Evolutionary conservation across 1,140 invertebrate species (phyloP).

Genomic region (Theocolax elegans): DNA sequence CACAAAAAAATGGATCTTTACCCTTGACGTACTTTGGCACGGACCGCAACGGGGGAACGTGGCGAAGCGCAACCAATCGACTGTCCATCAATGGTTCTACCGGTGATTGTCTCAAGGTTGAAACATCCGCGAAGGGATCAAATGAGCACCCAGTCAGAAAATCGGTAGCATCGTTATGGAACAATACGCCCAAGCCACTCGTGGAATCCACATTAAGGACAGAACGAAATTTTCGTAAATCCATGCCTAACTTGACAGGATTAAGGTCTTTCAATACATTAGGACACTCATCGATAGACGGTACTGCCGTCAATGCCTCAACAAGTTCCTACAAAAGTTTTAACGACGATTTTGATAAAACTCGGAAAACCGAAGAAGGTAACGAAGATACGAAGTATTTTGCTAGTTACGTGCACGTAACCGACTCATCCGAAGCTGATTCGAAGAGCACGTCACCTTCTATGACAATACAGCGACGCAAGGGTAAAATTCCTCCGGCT

Average conservation of each 20-base stretch:
- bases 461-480: not conserved
- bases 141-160: not conserved
- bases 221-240: constrained; percentile 35
- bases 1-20: not conserved
- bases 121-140: not conserved
- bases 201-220: not conserved
- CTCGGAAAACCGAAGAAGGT: not conserved
- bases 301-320: not conserved
- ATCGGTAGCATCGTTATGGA: constrained; percentile 34
- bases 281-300: not conserved
- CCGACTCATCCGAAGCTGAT: constrained; percentile 32
- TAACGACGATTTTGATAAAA: not conserved
- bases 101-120: not conserved
- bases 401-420: constrained; percentile 42
- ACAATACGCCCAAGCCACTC: constrained; percentile 40
- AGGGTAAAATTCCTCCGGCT: constrained; percentile 41
- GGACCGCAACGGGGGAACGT: constrained; percentile 12
- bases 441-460: constrained; percentile 29
- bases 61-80: constrained; percentile 12
- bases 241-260: constrained; percentile 40
- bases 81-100: not conserved
- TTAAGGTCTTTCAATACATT: not conserved
- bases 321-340: not conserved
- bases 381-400: constrained; percentile 38
- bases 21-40: constrained; percentile 25